phyloP scores from a whole-genome alignment of 2,797 vertebrate species.

The Acestrorhynchus altus region DNA sequence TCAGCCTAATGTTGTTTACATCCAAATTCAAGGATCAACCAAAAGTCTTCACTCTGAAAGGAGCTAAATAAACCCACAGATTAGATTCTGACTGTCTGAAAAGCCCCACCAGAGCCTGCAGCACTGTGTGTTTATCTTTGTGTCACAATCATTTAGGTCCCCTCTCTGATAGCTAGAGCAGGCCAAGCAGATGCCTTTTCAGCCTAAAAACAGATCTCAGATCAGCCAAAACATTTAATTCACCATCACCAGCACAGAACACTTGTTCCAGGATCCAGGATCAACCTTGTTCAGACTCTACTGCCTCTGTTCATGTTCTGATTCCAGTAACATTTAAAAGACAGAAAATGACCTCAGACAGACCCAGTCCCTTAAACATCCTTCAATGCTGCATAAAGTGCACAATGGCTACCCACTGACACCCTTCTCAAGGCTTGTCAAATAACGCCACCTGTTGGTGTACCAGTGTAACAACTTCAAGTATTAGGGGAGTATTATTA shows the following conservation, averaged over 20 bases:
- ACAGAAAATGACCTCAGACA: background rate
- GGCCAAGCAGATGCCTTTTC: background rate
- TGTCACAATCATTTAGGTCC: slow-evolving; percentile 31
- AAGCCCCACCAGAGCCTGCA: background rate
- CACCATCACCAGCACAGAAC: background rate
- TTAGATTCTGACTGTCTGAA: background rate
- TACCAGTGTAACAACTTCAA: background rate
- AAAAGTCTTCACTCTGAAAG: background rate
- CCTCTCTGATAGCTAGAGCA: slow-evolving; percentile 1
- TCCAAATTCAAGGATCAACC: too few species aligned
- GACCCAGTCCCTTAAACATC: too few species aligned
- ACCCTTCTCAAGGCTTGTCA: background rate
- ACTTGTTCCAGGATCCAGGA: background rate
- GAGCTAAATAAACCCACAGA: background rate
- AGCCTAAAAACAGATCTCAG: background rate
- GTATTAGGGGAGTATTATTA: too few species aligned
- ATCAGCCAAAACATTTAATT: background rate
- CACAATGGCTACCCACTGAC: slow-evolving; percentile 4
- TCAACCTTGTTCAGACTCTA: background rate
- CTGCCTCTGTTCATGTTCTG: background rate
- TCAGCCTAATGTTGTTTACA: too few species aligned
- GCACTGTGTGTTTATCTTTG: background rate
- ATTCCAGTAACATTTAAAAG: background rate
- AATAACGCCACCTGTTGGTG: slow-evolving; percentile 24
- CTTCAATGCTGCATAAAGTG: background rate